Base-by-base conservation (phyloP, 2,113 vertebrate genomes). In the Oceanodroma tethys region DNA sequence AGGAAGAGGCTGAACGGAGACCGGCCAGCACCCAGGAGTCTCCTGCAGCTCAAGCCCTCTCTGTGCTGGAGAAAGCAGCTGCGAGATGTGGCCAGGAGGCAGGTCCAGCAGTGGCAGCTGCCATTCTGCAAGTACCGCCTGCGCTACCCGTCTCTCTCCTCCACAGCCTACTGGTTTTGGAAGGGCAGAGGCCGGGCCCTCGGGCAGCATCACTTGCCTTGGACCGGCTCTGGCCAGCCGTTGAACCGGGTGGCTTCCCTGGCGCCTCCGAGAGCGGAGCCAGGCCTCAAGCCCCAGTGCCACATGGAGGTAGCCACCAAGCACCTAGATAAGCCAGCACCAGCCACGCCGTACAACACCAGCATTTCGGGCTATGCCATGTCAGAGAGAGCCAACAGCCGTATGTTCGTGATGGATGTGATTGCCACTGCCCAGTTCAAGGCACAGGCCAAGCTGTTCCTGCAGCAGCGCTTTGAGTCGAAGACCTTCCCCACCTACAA, bases 401-500 rank as follows among this genome's bases (percentile, higher is more conserved):
- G 93, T 38, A 97, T 98, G 97, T 99, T 99, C 75, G 97, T 98
- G 68, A 98, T 99, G 98, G 99, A 99, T 98, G 98, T 99, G 62
- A 98, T 99, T 0, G 98, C 98, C 38, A 97, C 98, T 68, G 98
- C 99, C 6, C 99, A 99, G 91, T 99, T 99, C 97, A 99, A 99
- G 98, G 99, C 99, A 56, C 99, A 99, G 95, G 99, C 99, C 72
- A 99, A 99, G 97, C 97, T 99, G 47, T 99, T 99, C 94, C 96
- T 99, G 96, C 99, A 99, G 98, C 98, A 98, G 63, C 99, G 99
- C 83, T 99, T 99, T 3, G 98, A 99, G 94, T 99, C 99, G 26
- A 99, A 99, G 93, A 98, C 99, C 81, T 99, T 99, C 96, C 99
- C 99, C 20, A 99, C 99, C 3, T 99, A 99, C 94, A 99, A 99